These are phyloP conservation scores for Caenorhabditis macrosperma DNA, from an alignment of 2,888 invertebrate species.

Conservation along the genomic window DNA sequence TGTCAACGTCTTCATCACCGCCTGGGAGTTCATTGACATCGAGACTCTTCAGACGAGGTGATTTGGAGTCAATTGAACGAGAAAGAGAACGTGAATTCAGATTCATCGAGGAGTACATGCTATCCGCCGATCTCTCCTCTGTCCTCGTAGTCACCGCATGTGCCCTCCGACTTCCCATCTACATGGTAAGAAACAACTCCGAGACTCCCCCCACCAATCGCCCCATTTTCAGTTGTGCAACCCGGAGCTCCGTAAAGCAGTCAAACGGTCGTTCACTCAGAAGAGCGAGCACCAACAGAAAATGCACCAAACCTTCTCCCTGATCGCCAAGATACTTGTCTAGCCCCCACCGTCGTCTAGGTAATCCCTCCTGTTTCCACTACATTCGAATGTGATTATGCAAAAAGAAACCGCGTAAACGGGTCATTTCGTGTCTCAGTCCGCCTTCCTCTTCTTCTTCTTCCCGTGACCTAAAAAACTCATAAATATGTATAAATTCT, in stretches of 20 bases:
- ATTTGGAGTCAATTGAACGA: neutral
- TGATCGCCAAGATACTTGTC: constrained; percentile 55
- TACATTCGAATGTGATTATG: constrained; percentile 17
- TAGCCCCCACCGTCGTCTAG: constrained; percentile 5
- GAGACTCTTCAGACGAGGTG: constrained; percentile 44
- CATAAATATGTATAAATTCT: constrained; percentile 34
- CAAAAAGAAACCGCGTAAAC: constrained; percentile 9
- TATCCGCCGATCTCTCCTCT: constrained; percentile 62
- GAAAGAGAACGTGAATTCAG: constrained; percentile 30
- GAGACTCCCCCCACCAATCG: neutral
- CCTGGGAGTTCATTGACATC: constrained; percentile 66
- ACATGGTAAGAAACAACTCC: constrained; percentile 47
- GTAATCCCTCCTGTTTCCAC: neutral
- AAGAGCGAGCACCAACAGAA: constrained; percentile 52
- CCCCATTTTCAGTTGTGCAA: constrained; percentile 56
- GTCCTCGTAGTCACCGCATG: constrained; percentile 63
- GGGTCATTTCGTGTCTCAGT: constrained; percentile 16
- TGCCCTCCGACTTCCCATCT: constrained; percentile 63
- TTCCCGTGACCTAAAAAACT: constrained; percentile 14
- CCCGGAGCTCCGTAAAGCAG: constrained; percentile 62
- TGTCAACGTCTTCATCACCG: constrained; percentile 64
- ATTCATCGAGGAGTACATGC: constrained; percentile 60
- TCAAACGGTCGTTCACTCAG: constrained; percentile 46
- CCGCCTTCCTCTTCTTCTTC: neutral
- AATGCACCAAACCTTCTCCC: constrained; percentile 52